Conservation (phyloP, 2,888 invertebrate genomes). For the Melangyna quadrimaculata region DNA sequence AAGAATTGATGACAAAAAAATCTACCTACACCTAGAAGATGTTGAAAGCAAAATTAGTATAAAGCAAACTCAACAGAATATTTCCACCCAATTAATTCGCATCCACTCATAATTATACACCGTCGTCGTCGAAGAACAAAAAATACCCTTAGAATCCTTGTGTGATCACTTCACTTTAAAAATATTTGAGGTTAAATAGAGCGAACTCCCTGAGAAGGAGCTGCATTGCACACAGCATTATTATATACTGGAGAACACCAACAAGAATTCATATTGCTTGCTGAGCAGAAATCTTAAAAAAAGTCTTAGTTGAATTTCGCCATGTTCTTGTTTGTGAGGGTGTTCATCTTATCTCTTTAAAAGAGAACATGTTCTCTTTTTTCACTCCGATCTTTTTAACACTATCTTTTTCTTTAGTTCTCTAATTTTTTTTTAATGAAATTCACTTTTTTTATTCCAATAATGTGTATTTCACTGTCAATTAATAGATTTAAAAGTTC, state of each 20-base stretch:
- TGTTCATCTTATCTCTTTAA: too few species aligned
- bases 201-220: constrained; percentile 32
- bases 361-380: too few species aligned
- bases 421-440: too few species aligned
- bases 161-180: constrained; percentile 53
- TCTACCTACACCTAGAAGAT: background rate
- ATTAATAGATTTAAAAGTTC: too few species aligned
- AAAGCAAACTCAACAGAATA: constrained; percentile 64
- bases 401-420: too few species aligned
- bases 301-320: background rate
- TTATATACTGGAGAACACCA: constrained; percentile 7
- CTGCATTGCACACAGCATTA: constrained; percentile 31
- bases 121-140: background rate
- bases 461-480: too few species aligned
- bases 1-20: background rate
- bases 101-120: constrained; percentile 63
- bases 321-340: background rate
- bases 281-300: constrained; percentile 5
- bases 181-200: constrained; percentile 70
- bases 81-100: constrained; percentile 69
- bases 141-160: constrained; percentile 40
- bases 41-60: constrained; percentile 50
- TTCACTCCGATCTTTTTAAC: too few species aligned
- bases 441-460: too few species aligned
- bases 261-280: background rate